Base-by-base conservation (phyloP, 2,113 vertebrate species). In the Syngnathus floridae region DNA sequence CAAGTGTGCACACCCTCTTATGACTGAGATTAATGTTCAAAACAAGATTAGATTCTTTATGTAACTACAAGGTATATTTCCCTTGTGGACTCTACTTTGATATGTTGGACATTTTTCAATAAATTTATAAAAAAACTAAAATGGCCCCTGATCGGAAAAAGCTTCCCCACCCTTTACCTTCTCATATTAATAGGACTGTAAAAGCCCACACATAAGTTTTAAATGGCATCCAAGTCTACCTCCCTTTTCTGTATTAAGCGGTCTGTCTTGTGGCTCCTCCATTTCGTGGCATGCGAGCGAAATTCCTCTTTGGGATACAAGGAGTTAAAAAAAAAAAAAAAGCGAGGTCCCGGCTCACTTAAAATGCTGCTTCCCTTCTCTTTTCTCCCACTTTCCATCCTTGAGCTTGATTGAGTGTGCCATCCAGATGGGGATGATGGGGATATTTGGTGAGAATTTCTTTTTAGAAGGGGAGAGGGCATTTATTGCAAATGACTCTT, bases 101-200 rank as follows among this genome's bases (percentile, higher is more conserved):
- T 46, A 16, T 46, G 14, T 46, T 17, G 43, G 43, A 14, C 16
- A 16, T 16, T 46, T 46, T 17, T 14, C 14, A 13, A 46, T 16
- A 5, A 45, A 45, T 45, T 4, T 45, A 45, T 22, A 1, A 13
- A 54, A 22, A 52, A 52, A 11, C n/a, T 52, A 52, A 26, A 54
- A 54, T 54, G n/a, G n/a, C 7, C 51, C 12, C 8, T 54, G 4
- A 4, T 54, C 5, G 51, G 22, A 54, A 54, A 54, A 54, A 5
- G 11, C 51, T 22, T 54, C 51, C 51, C 21, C 87, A 87, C 31
- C 64, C 77, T 77, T 68, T 69, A 84, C 82, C 84, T 82, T 76
- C 81, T 87, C 84, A 81, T 74, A 85, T 86, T 77, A 87, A 89
- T 85, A 85, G 88, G 85, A 87, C 74, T 88, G 86, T 85, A 88